Evolutionary conservation across 2,888 invertebrate species (phyloP).

Genomic region (Sarcophaga caerulescens): DNA sequence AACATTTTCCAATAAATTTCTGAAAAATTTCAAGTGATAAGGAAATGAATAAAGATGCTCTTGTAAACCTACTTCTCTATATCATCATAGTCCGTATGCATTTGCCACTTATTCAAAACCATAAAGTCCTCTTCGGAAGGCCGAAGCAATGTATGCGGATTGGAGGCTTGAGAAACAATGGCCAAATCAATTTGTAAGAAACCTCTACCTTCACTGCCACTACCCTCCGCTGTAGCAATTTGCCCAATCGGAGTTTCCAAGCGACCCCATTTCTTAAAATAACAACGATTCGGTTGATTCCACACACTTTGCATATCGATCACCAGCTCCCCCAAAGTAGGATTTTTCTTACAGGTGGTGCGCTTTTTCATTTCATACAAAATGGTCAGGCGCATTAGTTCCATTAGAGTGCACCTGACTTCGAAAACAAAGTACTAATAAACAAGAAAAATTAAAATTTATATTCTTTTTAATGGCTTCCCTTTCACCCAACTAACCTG

Average conservation of each 20-base stretch:
- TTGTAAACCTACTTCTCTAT: conserved; percentile 83
- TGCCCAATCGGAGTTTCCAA: conserved; percentile 84
- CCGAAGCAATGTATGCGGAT: conserved; percentile 50
- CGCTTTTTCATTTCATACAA: conserved; percentile 84
- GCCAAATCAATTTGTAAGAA: conserved; percentile 91
- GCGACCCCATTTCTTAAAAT: conserved; percentile 93
- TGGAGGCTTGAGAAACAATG: conserved; percentile 83
- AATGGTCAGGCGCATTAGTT: conserved; percentile 83
- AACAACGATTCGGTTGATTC: conserved; percentile 89
- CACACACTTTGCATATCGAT: conserved; percentile 88
- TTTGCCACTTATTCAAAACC: conserved; percentile 70
- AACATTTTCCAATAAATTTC: conserved; percentile 75
- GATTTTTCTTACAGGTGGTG: conserved; percentile 81
- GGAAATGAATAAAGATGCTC: not conserved
- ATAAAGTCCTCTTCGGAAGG: conserved; percentile 61
- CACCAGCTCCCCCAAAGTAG: conserved; percentile 83
- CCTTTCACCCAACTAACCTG: conserved; percentile 82
- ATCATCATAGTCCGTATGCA: conserved; percentile 84
- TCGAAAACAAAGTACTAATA: conserved; percentile 87
- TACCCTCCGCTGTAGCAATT: not conserved
- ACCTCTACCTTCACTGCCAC: conserved; percentile 82
- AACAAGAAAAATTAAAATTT: not conserved
- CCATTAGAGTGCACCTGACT: conserved; percentile 83
- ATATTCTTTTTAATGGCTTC: not conserved
- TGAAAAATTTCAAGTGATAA: conserved; percentile 35